phyloP scores from a whole-genome alignment of 2,797 vertebrate species.

The Rhabdophis nuchalis region DNA sequence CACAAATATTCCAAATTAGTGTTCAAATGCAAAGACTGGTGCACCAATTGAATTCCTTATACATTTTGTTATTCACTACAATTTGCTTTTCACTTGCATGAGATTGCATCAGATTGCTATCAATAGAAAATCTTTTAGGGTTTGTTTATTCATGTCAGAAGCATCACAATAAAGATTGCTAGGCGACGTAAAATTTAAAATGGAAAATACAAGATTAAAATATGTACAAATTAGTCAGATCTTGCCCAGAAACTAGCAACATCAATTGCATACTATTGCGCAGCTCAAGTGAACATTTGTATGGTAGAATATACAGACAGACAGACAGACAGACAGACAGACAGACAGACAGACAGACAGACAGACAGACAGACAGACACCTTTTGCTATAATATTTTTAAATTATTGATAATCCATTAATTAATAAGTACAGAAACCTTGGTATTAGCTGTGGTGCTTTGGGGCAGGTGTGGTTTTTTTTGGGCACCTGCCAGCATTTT shows the following conservation, averaged over 20 bases:
- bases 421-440: background rate
- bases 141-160: background rate
- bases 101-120: conserved; percentile 40
- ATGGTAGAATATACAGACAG: background rate
- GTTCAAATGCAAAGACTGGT: conserved; percentile 58
- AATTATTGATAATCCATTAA: conserved; percentile 12
- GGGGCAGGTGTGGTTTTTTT: background rate
- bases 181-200: background rate
- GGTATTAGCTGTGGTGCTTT: background rate
- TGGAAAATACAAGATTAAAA: background rate
- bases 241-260: background rate
- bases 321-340: no score
- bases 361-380: no score
- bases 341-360: no score
- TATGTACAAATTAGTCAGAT: background rate
- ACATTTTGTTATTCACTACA: conserved; percentile 58
- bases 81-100: conserved; percentile 43
- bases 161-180: background rate
- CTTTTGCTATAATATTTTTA: background rate
- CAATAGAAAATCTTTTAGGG: conserved; percentile 45
- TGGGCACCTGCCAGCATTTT: background rate
- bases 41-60: conserved; percentile 66
- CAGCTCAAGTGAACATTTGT: background rate
- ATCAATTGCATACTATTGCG: background rate
- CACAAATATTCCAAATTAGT: conserved; percentile 77